Base-by-base conservation (phyloP, 1,140 invertebrate genomes). In the Drosophila yakuba region DNA sequence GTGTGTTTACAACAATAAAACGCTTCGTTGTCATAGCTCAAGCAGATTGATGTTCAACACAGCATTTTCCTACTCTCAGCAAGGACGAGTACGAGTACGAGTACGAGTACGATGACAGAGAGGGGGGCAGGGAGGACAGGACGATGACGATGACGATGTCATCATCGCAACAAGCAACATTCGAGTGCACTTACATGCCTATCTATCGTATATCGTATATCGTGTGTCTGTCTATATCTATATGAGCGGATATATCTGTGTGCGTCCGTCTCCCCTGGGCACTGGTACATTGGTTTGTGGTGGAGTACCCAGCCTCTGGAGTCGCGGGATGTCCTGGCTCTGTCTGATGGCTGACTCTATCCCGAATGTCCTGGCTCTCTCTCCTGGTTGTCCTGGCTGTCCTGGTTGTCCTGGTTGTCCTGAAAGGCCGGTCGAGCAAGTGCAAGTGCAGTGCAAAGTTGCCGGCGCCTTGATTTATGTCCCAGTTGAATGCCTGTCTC, bases 21-120 rank as follows among this genome's bases (percentile, higher is more conserved):
- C 85, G 82, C 82, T 78, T 88, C 82, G 82, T 82, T 82, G 82
- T 85, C 82, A 85, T 76, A 78, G 83, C 82, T 85, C 82, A 78
- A 81, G 83, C 82, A 85, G 83, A 85, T 85, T 85, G 81, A 85
- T 85, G 81, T 75, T 71, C 45, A 55, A 74, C 68, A 73, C 68
- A 73, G 68, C 69, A 74, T 66, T 52, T 74, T 64, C 72, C 60
- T 32, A 67, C 44, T 50, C 35, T 3, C 25, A 43, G 60, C 64
- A 48, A 67, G 45, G 35, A 35, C 63, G 35, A 36, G 25, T 25
- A 25, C 32, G 60, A n/a, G 23, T 25, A 25, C 28, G 60, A n/a
- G 25, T 12, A 28, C 10, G n/a, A 38, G 35, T 1, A 41, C 14
- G 14, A 15, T 15, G 39, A 41, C 39, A 39, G 38, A 4, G 5